Percentiles rank a stretch among this genome's conserved stretches.
Conservation (phyloP, 2,888 invertebrate genomes). For the Exocentrus adspersus region DNA sequence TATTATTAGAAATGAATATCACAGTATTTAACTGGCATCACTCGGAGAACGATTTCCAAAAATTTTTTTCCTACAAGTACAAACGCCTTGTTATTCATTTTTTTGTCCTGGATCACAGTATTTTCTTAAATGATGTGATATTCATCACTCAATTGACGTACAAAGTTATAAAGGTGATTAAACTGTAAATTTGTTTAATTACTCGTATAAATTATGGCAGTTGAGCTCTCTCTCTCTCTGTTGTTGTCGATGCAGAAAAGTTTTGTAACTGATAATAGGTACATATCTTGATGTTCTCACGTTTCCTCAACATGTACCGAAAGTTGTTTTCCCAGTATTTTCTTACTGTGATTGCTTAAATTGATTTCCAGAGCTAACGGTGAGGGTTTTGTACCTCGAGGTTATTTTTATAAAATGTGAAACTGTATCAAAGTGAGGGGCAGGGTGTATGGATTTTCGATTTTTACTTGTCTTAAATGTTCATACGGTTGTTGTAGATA, state of each 20-base stretch:
- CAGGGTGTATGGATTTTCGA: neutral
- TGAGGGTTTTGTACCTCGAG: neutral
- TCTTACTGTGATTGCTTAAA: slow-evolving; percentile 22
- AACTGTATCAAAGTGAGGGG: slow-evolving; percentile 1
- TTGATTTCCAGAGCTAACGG: neutral
- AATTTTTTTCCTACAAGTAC: neutral
- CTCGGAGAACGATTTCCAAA: too few relatives aligned
- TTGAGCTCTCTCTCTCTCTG: slow-evolving; percentile 21
- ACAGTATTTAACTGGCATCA: neutral
- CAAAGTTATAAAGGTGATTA: slow-evolving; percentile 22
- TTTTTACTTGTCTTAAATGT: slow-evolving; percentile 12
- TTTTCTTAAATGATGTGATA: slow-evolving; percentile 9
- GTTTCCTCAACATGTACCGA: slow-evolving; percentile 9
- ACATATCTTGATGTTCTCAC: slow-evolving; percentile 16
- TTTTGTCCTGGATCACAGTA: too few relatives aligned
- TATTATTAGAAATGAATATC: neutral
- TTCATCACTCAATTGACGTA: slow-evolving; percentile 9
- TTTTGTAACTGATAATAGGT: slow-evolving; percentile 18
- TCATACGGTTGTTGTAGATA: slow-evolving; percentile 6
- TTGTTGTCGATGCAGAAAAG: neutral
- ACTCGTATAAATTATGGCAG: slow-evolving; percentile 17
- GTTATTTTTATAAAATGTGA: neutral
- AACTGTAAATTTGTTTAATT: slow-evolving; percentile 15
- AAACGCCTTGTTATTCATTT: too few relatives aligned
- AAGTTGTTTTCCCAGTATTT: slow-evolving; percentile 14